Base-by-base conservation (phyloP, 2,888 invertebrate species). In the Drosophila ustulata region DNA sequence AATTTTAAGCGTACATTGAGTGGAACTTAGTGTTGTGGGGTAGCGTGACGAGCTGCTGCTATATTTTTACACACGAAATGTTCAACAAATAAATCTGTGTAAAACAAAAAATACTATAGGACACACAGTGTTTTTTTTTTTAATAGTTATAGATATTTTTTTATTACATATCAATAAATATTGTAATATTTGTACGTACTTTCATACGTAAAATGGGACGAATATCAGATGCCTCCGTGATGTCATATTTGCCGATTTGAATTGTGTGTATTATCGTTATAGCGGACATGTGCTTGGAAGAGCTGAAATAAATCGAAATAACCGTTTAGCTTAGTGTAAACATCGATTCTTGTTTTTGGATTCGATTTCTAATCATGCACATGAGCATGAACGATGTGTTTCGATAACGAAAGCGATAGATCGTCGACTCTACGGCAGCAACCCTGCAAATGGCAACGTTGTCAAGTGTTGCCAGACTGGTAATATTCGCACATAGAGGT, bases 1-100 rank as follows among this genome's bases (percentile, higher is more conserved):
- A 75, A 75, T 63, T 75, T 75, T 65, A 68, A 75, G 68, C 71
- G 75, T 55, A 47, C 75, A 68, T 75, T 75, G 61, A 75, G 64
- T 68, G 25, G 25, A 75, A 61, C 47, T 37, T 37, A 4, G 37
- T 37, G 37, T 11, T 49, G 39, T 64, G 57, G 71, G 67, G 63
- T 63, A 51, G 71, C 58, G 50, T 28, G 62, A 46, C 50, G 37
- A n/a, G n/a, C 37, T 37, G 37, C 37, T 37, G 71, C 74, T 66
- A 58, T 55, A 34, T 7, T 30, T 7, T 32, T 61, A 57, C 75
- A 75, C 75, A 71, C 50, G 57, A 75, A 58, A 68, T 65, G 53
- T 68, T 51, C 47, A 65, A 49, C 53, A 58, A 75, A 75, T 75
- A 75, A 75, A 75, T 52, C 37, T 75, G 75, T 75, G 75, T 75